phyloP scores from a whole-genome alignment of 2,888 invertebrate species.

The Patella ulyssiponensis region DNA sequence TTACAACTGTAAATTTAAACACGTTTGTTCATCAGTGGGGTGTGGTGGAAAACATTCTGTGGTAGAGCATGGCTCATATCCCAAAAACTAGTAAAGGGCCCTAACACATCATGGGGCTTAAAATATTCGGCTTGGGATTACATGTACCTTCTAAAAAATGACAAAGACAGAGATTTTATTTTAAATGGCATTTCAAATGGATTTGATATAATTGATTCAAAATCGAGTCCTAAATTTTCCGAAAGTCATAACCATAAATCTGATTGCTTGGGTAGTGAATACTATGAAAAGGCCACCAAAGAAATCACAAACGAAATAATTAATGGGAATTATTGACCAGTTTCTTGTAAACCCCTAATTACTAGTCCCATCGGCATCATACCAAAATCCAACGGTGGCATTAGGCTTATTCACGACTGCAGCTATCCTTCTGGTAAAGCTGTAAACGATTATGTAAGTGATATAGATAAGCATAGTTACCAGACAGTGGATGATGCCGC shows the following conservation, averaged over 20 bases:
- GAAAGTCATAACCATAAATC: background rate
- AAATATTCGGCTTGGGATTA: background rate
- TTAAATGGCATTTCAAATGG: background rate
- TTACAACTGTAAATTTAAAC: slow-evolving; percentile 3
- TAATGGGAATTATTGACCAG: slow-evolving; percentile 8
- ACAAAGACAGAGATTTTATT: background rate
- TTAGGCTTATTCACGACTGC: slow-evolving; percentile 11
- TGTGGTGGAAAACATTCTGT: background rate
- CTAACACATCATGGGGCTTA: background rate
- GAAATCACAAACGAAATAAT: background rate
- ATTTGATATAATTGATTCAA: background rate
- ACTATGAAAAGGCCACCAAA: background rate
- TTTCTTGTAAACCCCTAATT: slow-evolving; percentile 8
- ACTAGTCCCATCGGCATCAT: slow-evolving; percentile 1
- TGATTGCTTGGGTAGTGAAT: background rate
- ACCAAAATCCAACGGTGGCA: slow-evolving; percentile 1
- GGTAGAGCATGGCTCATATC: background rate
- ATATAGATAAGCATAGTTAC: slow-evolving; percentile 18
- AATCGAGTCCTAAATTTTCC: background rate
- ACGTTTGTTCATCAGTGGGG: background rate
- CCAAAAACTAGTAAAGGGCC: background rate
- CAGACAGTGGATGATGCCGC: slow-evolving; percentile 26
- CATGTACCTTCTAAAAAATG: background rate
- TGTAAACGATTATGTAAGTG: slow-evolving; percentile 15
- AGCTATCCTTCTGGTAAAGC: background rate